phyloP scores from a whole-genome alignment of 2,888 invertebrate species.

The Troides helena region DNA sequence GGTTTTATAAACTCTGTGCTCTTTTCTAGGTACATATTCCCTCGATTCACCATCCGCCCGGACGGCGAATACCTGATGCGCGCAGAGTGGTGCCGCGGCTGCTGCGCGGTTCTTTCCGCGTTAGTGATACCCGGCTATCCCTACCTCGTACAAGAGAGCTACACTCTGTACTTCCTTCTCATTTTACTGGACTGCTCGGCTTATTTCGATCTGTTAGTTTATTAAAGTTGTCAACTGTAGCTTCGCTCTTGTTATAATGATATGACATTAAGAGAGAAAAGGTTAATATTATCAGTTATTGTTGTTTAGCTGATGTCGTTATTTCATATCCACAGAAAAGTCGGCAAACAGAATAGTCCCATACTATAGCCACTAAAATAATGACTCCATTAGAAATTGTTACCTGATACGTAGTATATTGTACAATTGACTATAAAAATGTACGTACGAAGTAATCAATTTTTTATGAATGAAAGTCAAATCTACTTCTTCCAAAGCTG shows the following conservation, averaged over 20 bases:
- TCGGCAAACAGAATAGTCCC: too few relatives aligned
- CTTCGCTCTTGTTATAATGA: not conserved
- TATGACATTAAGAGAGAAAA: too few relatives aligned
- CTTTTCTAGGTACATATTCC: constrained; percentile 61
- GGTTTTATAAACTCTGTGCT: not conserved
- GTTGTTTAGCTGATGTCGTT: too few relatives aligned
- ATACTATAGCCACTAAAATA: too few relatives aligned
- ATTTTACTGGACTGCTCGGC: constrained; percentile 52
- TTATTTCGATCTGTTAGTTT: constrained; percentile 55
- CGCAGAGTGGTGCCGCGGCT: constrained; percentile 58
- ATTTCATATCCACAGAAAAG: too few relatives aligned
- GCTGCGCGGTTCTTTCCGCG: constrained; percentile 52
- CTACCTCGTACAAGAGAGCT: constrained; percentile 55
- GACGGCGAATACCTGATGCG: constrained; percentile 55
- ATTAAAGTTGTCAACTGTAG: not conserved
- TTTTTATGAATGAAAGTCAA: too few relatives aligned
- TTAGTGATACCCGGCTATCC: constrained; percentile 55
- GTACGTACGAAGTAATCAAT: too few relatives aligned
- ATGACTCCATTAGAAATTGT: too few relatives aligned
- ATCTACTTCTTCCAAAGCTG: too few relatives aligned
- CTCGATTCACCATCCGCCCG: constrained; percentile 65
- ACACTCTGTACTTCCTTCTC: constrained; percentile 42
- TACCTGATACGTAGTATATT: too few relatives aligned
- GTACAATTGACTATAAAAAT: too few relatives aligned
- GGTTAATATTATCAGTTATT: too few relatives aligned